These are phyloP conservation scores for Porites divaricata DNA, from an alignment of 92 coral and sea anemone species.

Conservation along the genomic window DNA sequence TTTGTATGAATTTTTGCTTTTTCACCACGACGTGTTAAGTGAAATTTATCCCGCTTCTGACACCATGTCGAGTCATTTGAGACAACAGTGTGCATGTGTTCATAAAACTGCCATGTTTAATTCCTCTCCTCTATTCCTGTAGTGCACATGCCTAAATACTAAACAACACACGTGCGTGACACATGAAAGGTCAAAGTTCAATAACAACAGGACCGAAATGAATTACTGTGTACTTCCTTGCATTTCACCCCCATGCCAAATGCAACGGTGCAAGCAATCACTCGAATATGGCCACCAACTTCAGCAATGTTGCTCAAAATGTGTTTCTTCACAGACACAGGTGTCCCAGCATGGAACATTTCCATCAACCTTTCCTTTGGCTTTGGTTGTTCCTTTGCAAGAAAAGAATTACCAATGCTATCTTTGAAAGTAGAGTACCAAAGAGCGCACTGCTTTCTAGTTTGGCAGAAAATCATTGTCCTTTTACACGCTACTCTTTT, in stretches of 20 bases:
- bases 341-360: conserved; percentile 66
- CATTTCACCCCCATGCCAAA: conserved; percentile 11
- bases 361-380: conserved; percentile 54
- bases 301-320: conserved; percentile 38
- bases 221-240: no score
- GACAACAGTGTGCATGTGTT: no score
- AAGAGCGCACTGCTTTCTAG: conserved; percentile 54
- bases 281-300: conserved; percentile 48
- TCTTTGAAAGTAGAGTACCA: conserved; percentile 34
- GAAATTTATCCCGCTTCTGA: no score
- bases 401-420: conserved; percentile 36
- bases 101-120: no score
- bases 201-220: no score
- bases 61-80: no score
- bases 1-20: no score
- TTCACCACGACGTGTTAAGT: no score
- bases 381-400: background rate
- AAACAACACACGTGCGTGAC: no score
- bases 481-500: conserved; percentile 22
- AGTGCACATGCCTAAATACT: no score
- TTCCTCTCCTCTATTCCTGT: no score
- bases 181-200: no score
- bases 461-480: conserved; percentile 58
- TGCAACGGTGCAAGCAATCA: conserved; percentile 50
- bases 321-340: conserved; percentile 57